Evolutionary conservation across 2,797 vertebrate genomes (phyloP).

Genomic region (Periparus ater): DNA sequence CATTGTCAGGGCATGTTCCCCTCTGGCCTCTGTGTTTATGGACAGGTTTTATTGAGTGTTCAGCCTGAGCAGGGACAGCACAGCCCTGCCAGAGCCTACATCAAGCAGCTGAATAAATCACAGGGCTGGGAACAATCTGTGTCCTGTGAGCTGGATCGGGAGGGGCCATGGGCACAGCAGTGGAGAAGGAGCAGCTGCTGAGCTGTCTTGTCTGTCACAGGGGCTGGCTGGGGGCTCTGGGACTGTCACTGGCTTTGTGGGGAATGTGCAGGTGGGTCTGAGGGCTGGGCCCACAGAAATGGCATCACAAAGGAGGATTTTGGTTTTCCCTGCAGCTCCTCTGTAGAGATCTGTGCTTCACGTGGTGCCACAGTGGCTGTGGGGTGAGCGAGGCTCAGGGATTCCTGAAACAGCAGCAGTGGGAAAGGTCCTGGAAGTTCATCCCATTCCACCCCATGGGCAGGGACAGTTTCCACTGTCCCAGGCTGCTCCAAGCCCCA

Average conservation of each 20-base stretch:
- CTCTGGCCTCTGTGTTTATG: constrained; percentile 19
- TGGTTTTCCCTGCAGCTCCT: background rate
- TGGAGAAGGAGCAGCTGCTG: background rate
- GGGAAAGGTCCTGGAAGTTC: background rate
- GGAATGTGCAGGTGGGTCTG: background rate
- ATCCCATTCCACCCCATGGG: background rate
- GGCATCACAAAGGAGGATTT: background rate
- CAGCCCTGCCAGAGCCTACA: background rate
- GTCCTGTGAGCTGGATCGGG: fast-evolving
- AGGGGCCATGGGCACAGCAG: background rate
- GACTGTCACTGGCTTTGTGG: background rate
- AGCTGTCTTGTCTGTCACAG: background rate
- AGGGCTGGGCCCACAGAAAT: background rate
- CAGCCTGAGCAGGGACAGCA: background rate
- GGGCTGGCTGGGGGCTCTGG: background rate
- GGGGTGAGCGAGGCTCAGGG: background rate
- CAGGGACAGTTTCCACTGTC: background rate
- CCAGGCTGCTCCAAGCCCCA: background rate
- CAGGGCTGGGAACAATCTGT: background rate
- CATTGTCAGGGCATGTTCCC: background rate
- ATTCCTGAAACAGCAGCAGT: background rate
- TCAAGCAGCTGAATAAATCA: constrained; percentile 24
- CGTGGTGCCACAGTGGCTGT: fast-evolving
- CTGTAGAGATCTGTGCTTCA: background rate
- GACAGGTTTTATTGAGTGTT: constrained; percentile 8